Evolutionary conservation across 2,113 vertebrate genomes (phyloP), one percentile per base, ranked within the genome.

Genomic region (Trochalopteron elliotii): DNA sequence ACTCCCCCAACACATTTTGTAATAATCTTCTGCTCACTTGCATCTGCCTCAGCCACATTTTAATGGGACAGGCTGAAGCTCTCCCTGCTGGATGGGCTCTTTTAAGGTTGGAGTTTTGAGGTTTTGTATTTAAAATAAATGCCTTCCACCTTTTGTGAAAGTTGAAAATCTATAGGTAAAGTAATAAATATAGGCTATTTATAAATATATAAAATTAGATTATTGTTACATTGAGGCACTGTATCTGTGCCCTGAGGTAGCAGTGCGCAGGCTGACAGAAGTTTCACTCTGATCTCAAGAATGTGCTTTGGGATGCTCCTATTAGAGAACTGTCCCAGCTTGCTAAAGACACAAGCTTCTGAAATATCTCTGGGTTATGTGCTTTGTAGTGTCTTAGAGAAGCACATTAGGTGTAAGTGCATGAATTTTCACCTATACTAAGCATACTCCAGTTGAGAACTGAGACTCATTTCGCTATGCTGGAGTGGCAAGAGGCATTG

Each of bases 341-440:
- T 80, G 63, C 57, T 67, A 22, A 79, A 71, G 28, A 5, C 20
- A 6, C 0, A 78, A 11, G 14, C 49, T 87, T 80, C 67, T 91
- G 71, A 89, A 79, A 40, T 17, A 19, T 28, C 17, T 61, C 50
- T 78, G 25, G 2, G 88, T 70, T 70, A 20, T 44, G 65, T 60
- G 40, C 22, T 65, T 75, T 53, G 67, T 57, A 30, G 19, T 69
- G 37, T 20, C 40, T 69, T 71, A 27, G 27, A 59, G 45, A 22
- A 64, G 55, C 0, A 0, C 45, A 49, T 57, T 23, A 44, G n/a
- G 22, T 69, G 2, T n/a, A 52, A 39, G 37, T 19, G 14, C 13
- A 3, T 11, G 23, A 90, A 35, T 8, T 60, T 56, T 56, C n/a
- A 42, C 44, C 53, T 45, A 15, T 40, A 24, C 11, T 37, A 39